A percentile compares a stretch with the other conserved stretches of the same genome.
Evolutionary conservation across 2,113 vertebrate species (phyloP).

Genomic region (Mirounga angustirostris): DNA sequence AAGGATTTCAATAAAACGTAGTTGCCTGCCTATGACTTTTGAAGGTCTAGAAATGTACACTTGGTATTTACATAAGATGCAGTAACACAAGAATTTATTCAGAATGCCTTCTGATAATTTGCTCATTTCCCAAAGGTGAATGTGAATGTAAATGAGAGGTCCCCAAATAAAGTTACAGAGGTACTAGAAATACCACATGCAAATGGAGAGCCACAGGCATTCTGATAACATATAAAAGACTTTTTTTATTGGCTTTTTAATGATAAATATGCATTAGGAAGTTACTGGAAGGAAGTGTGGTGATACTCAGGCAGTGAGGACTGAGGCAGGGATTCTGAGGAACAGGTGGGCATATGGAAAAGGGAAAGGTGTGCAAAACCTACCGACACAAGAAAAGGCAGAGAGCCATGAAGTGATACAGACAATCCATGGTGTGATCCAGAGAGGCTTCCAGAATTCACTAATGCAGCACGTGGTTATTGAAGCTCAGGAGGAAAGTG

Average conservation of each 20-base stretch:
- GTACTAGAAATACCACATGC: background rate
- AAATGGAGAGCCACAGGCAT: background rate
- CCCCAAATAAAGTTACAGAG: background rate
- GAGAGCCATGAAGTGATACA: background rate
- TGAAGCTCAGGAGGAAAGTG: background rate
- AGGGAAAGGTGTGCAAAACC: background rate
- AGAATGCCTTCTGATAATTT: conserved; percentile 16
- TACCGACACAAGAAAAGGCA: background rate
- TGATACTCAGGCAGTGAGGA: background rate
- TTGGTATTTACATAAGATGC: background rate
- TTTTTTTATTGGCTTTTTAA: background rate
- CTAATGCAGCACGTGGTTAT: background rate
- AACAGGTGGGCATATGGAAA: background rate
- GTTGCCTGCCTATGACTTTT: background rate
- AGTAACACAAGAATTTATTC: background rate
- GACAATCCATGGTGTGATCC: background rate
- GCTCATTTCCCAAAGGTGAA: background rate
- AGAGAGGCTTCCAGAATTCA: background rate
- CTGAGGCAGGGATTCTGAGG: background rate
- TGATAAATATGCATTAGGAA: background rate
- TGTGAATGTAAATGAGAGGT: background rate
- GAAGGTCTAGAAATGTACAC: background rate
- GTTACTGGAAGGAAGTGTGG: background rate
- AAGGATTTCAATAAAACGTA: background rate
- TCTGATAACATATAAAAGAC: background rate